Evolutionary conservation across 2,797 vertebrate genomes (phyloP).

Genomic region (Hippopotamyrus pictus): DNA sequence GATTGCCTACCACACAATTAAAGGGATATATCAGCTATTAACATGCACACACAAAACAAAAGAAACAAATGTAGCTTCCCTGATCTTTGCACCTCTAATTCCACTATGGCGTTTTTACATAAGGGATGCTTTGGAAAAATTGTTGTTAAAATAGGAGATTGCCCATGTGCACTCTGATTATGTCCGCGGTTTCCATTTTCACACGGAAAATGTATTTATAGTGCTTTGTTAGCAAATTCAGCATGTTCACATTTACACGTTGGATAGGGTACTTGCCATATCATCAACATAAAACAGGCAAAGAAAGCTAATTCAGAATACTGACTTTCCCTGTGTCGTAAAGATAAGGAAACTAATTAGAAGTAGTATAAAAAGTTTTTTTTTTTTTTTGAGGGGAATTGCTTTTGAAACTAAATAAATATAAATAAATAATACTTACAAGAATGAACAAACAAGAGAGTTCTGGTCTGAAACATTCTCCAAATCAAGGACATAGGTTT

Average conservation of each 20-base stretch:
- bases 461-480: background rate
- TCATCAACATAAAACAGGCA: slow-evolving; percentile 7
- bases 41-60: background rate
- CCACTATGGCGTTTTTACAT: background rate
- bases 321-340: slow-evolving; percentile 25
- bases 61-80: background rate
- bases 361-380: slow-evolving; percentile 17
- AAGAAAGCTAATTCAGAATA: slow-evolving; percentile 30
- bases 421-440: background rate
- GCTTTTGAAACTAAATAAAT: background rate
- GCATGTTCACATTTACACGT: slow-evolving; percentile 31
- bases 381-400: background rate
- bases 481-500: background rate
- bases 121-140: background rate
- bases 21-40: background rate
- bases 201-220: background rate
- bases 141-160: background rate
- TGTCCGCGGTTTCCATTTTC: slow-evolving; percentile 18
- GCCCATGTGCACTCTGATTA: background rate
- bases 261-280: slow-evolving; percentile 28
- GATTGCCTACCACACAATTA: background rate
- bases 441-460: background rate
- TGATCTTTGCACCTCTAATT: background rate
- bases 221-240: slow-evolving; percentile 17
- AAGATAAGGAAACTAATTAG: slow-evolving; percentile 40